These are phyloP conservation scores for Megathymus violae DNA, from an alignment of 1,140 invertebrate species.

Conservation along the genomic window DNA sequence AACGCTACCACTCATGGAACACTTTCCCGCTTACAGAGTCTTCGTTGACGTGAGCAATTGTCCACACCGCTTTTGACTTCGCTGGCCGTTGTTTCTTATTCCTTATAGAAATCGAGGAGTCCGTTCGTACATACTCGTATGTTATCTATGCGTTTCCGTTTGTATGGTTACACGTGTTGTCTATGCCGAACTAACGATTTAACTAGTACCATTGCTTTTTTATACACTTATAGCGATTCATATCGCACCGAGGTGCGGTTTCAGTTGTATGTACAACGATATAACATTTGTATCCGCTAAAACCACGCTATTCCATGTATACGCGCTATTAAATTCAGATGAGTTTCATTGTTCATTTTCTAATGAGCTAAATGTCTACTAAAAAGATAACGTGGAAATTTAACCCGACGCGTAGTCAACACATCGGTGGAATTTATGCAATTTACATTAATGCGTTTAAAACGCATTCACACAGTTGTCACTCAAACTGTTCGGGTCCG, in stretches of 20 bases:
- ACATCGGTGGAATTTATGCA: slow-evolving; percentile 16
- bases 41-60: neutral
- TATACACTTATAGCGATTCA: slow-evolving; percentile 3
- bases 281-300: slow-evolving; percentile 13
- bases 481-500: slow-evolving; percentile 11
- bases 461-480: slow-evolving; percentile 14
- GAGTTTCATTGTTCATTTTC: slow-evolving; percentile 3
- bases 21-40: neutral
- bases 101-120: slow-evolving; percentile 10
- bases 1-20: neutral
- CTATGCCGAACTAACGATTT: slow-evolving; percentile 4
- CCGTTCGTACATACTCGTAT: slow-evolving; percentile 2
- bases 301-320: neutral
- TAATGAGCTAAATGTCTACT: slow-evolving; percentile 6
- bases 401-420: slow-evolving; percentile 8
- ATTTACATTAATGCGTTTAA: slow-evolving; percentile 17
- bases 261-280: slow-evolving; percentile 4
- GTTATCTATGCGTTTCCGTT: slow-evolving; percentile 5
- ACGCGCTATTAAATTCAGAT: slow-evolving; percentile 4
- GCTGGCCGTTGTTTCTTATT: slow-evolving; percentile 6
- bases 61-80: slow-evolving; percentile 6
- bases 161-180: neutral
- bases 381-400: slow-evolving; percentile 16
- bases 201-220: slow-evolving; percentile 3
- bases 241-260: slow-evolving; percentile 4